Evolutionary conservation across 2,797 vertebrate species (phyloP).

Genomic region (Gallirallus australis): DNA sequence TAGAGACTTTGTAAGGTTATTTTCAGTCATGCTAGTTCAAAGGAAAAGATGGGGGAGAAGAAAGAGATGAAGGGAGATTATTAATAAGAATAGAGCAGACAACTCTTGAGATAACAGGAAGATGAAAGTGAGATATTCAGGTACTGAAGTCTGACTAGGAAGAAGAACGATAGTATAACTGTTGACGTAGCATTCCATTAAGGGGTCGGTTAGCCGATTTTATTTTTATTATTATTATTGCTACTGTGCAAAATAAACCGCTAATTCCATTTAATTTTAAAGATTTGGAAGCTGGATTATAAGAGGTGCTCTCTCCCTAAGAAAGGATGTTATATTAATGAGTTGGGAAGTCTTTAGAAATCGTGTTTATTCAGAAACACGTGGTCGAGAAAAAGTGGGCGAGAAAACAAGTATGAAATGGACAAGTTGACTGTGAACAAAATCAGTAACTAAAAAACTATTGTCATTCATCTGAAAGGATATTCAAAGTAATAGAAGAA

Average conservation of each 20-base stretch:
- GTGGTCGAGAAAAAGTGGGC: not conserved
- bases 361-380: not conserved
- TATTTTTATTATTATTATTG: not conserved
- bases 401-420: not conserved
- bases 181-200: not conserved
- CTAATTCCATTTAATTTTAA: not conserved
- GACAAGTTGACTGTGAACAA: not conserved
- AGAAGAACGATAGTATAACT: rapidly evolving
- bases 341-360: not conserved
- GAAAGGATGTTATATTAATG: not conserved
- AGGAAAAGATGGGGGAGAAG: not conserved
- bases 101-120: not conserved
- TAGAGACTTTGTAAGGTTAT: not conserved
- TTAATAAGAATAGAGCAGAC: not conserved
- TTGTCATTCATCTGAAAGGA: not conserved
- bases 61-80: not conserved
- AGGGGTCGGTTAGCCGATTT: no score
- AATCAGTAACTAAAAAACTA: not conserved
- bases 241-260: not conserved
- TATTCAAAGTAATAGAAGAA: not conserved
- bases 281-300: not conserved
- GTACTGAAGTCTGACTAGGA: not conserved
- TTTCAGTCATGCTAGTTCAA: not conserved
- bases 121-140: not conserved
- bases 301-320: not conserved